These are phyloP conservation scores for Macrotrachela quadricornifera DNA, from an alignment of 1,140 invertebrate species.

Conservation along the genomic window DNA sequence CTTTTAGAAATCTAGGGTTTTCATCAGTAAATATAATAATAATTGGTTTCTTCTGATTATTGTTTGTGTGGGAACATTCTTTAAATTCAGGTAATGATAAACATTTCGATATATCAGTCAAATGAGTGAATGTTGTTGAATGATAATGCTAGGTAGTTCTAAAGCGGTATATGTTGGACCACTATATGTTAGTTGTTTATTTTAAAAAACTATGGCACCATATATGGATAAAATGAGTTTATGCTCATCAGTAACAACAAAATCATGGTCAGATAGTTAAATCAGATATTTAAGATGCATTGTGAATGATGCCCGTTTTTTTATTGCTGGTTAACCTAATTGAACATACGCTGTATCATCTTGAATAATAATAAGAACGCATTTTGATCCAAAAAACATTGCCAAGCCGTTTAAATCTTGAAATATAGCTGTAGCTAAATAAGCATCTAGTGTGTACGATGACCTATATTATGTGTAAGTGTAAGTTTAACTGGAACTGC, in stretches of 20 bases:
- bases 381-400: conserved; percentile 12
- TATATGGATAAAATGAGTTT: conserved; percentile 12
- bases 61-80: too few species aligned
- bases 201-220: conserved; percentile 9
- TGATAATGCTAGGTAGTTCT: too few species aligned
- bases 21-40: conserved; percentile 24
- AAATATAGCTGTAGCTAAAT: conserved; percentile 15
- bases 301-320: conserved; percentile 18
- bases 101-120: too few species aligned
- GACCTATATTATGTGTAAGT: conserved; percentile 6
- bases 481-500: conserved; percentile 1
- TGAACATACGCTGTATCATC: conserved; percentile 30
- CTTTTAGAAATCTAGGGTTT: conserved; percentile 21
- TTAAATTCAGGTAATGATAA: too few species aligned
- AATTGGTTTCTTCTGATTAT: conserved; percentile 19
- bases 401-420: conserved; percentile 12
- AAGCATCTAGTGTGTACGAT: conserved; percentile 14
- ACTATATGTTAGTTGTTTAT: background rate
- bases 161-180: too few species aligned
- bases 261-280: conserved; percentile 1
- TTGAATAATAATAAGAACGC: conserved; percentile 16
- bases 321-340: conserved; percentile 26
- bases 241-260: background rate
- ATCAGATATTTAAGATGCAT: background rate
- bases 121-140: too few species aligned